Base-by-base conservation (phyloP, 2,113 vertebrate species). In the Lepidothrix coronata region DNA sequence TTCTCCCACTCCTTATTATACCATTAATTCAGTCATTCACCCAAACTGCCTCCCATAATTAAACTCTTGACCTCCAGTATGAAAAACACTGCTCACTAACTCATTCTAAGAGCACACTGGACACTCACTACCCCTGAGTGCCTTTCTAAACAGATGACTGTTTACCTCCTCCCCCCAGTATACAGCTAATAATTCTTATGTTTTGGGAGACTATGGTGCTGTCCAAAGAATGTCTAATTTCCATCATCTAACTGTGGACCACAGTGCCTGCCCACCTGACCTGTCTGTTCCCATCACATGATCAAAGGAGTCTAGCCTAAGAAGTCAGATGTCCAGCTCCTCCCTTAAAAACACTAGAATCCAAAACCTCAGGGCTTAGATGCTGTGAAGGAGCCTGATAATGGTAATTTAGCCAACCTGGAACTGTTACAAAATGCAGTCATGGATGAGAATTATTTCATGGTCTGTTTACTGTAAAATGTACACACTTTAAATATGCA, bases 271-370 rank as follows among this genome's bases (percentile, higher is more conserved):
- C 22, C 35, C 48, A 67, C 30, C 43, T 35, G 61, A 66, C 43
- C 61, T 25, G 30, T 4, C 61, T 24, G 28, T 11, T 71, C 41
- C 82, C 28, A 23, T 55, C 78, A 49, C 20, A 49, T 0, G 0
- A 89, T 41, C 70, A 90, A 67, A 72, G 52, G 48, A 27, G 25
- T 33, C 19, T 70, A 82, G 30, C 7, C 70, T 0, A 0, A 78
- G 44, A 57, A 76, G n/a, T 30, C n/a, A 46, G 68, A 52, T 14
- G 15, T 41, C n/a, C 63, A 58, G 11, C 0, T 0, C 31, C 37
- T n/a, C 23, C 51, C 46, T 44, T 33, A 51, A 66, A 30, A 73
- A 48, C 27, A 48, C 16, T 11, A 16, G 22, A 80, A 77, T 86
- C 37, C 59, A 94, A 81, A 91, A 65, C 11, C 51, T 37, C 17